A percentile compares a stretch with the other conserved stretches of the same genome.
phyloP scores from a whole-genome alignment of 2,888 invertebrate genomes.

The Folsomia manolachei region DNA sequence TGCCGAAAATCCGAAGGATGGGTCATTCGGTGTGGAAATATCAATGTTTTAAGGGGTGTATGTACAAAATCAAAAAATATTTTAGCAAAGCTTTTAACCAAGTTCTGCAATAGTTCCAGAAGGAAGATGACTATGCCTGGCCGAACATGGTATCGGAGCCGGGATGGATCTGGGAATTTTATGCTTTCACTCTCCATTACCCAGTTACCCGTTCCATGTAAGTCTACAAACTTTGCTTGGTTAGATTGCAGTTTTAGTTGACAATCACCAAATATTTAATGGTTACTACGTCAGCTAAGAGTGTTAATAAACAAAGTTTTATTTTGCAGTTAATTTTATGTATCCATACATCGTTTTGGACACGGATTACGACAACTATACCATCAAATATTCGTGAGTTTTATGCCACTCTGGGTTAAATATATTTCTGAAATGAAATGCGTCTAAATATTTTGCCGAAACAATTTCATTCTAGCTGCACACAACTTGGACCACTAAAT shows the following conservation, averaged over 20 bases:
- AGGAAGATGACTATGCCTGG: constrained; percentile 30
- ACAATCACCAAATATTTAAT: too few species aligned
- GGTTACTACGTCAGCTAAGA: too few species aligned
- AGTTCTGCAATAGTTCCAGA: constrained; percentile 27
- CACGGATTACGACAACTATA: constrained; percentile 71
- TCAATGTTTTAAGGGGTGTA: constrained; percentile 27
- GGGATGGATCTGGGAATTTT: constrained; percentile 37
- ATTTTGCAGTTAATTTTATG: constrained; percentile 62
- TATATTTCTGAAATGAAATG: too few species aligned
- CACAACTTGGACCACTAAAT: constrained; percentile 69
- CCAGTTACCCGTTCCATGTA: constrained; percentile 43
- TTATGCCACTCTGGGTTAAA: too few species aligned
- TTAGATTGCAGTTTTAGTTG: too few species aligned
- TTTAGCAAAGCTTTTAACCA: background rate
- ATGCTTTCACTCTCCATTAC: constrained; percentile 34
- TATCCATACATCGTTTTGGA: constrained; percentile 69
- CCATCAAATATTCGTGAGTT: constrained; percentile 77
- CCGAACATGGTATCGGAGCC: constrained; percentile 26
- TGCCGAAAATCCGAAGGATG: constrained; percentile 26
- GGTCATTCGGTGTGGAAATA: constrained; percentile 40
- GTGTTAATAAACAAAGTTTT: too few species aligned
- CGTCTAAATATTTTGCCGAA: too few species aligned
- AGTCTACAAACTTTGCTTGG: background rate
- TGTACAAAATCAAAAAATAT: background rate
- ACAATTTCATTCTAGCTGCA: too few species aligned